Conservation (phyloP, 2,113 vertebrate species). For the Aplodontia rufa region DNA sequence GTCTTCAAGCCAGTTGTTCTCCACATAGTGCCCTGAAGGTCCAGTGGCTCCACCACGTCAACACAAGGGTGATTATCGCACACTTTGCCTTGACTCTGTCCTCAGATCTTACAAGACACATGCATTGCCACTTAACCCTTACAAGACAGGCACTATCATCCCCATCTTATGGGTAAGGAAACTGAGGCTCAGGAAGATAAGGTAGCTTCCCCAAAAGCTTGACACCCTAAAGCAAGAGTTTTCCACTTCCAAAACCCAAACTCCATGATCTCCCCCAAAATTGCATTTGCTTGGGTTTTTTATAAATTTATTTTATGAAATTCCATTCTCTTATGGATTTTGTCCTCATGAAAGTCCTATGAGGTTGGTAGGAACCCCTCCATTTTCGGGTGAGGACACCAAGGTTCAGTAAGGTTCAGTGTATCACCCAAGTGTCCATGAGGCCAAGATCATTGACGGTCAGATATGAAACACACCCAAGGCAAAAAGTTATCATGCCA, state of each 20-base stretch:
- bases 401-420: background rate
- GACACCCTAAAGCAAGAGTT: background rate
- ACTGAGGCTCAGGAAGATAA: background rate
- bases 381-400: background rate
- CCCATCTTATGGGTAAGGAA: background rate
- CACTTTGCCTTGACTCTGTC: background rate
- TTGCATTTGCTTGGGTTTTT: too few relatives aligned
- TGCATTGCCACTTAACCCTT: background rate
- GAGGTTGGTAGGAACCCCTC: background rate
- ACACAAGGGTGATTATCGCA: rapidly evolving
- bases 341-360: background rate
- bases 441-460: background rate
- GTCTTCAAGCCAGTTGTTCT: background rate
- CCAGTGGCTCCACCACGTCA: background rate
- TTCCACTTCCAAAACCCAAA: background rate
- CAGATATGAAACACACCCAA: background rate
- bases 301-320: background rate
- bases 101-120: background rate
- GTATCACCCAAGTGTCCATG: background rate
- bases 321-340: background rate
- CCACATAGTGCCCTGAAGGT: background rate
- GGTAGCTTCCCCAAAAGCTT: background rate
- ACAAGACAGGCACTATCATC: background rate
- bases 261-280: background rate
- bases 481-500: background rate